Conservation (phyloP, 2,888 invertebrate species). For the Agrilus cyanescens region DNA sequence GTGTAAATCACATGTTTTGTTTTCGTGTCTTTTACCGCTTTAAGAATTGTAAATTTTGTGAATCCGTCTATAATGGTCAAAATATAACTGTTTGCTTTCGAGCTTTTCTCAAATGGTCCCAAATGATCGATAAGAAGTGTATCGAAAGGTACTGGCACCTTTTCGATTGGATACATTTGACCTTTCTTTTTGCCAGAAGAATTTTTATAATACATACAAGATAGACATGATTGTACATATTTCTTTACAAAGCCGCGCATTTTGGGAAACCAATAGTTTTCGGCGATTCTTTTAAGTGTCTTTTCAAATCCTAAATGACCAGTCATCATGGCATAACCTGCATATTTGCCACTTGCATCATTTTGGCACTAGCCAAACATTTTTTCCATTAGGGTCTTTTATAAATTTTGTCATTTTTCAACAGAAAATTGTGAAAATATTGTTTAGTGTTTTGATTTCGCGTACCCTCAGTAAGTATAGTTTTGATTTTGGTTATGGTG, state of each 20-base stretch:
- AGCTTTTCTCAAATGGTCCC: constrained; percentile 28
- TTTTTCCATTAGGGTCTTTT: background rate
- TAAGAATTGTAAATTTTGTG: no score
- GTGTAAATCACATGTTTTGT: no score
- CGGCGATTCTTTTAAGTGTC: background rate
- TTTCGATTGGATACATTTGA: constrained; percentile 27
- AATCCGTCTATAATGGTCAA: no score
- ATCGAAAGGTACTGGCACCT: constrained; percentile 27
- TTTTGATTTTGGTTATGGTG: no score
- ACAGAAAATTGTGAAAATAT: background rate
- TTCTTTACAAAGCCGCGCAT: constrained; percentile 24
- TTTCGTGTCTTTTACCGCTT: no score
- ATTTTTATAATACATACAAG: no score
- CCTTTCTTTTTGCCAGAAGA: constrained; percentile 21
- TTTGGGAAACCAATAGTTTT: constrained; percentile 16
- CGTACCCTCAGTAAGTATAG: no score
- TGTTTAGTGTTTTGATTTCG: background rate
- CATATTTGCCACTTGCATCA: background rate
- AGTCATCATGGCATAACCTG: background rate
- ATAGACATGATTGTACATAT: no score
- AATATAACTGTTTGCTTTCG: constrained; percentile 1
- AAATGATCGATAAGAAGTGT: constrained; percentile 32
- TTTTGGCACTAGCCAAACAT: background rate
- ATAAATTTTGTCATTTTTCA: background rate
- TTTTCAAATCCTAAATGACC: background rate